These are phyloP conservation scores for Prochilodus magdalenae DNA, from an alignment of 2,113 vertebrate species.

Conservation along the genomic window DNA sequence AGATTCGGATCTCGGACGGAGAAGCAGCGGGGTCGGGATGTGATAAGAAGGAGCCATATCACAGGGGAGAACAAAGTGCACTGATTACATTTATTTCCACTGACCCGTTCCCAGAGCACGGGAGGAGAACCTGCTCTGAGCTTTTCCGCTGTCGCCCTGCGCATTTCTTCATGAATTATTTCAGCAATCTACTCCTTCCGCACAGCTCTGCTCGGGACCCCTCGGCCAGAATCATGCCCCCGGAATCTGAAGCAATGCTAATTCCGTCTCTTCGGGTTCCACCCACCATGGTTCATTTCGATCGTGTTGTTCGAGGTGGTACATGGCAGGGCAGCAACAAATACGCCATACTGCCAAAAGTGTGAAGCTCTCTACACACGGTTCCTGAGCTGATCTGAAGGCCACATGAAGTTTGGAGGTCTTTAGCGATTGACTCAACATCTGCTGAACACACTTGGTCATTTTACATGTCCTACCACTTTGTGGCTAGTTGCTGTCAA, in stretches of 20 bases:
- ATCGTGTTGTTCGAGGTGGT: too few relatives aligned
- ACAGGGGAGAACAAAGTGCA: conserved; percentile 74
- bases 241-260: neutral
- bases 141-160: conserved; percentile 53
- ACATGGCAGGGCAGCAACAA: too few relatives aligned
- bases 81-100: conserved; percentile 79
- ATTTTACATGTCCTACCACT: too few relatives aligned
- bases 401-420: too few relatives aligned
- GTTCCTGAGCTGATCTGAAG: too few relatives aligned
- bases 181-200: conserved; percentile 50
- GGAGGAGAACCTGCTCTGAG: conserved; percentile 62
- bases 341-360: too few relatives aligned
- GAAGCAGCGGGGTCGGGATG: conserved; percentile 64
- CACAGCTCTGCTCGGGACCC: neutral
- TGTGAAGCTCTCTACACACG: too few relatives aligned
- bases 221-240: neutral
- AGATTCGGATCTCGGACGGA: conserved; percentile 71
- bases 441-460: too few relatives aligned
- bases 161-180: conserved; percentile 65
- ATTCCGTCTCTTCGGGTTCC: neutral
- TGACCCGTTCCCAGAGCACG: conserved; percentile 68
- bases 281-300: too few relatives aligned
- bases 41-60: conserved; percentile 70
- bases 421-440: too few relatives aligned
- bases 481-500: too few relatives aligned